Evolutionary conservation across 2,113 vertebrate genomes (phyloP), one percentile per base, ranked within the genome.

Genomic region (Pangasianodon gigas): DNA sequence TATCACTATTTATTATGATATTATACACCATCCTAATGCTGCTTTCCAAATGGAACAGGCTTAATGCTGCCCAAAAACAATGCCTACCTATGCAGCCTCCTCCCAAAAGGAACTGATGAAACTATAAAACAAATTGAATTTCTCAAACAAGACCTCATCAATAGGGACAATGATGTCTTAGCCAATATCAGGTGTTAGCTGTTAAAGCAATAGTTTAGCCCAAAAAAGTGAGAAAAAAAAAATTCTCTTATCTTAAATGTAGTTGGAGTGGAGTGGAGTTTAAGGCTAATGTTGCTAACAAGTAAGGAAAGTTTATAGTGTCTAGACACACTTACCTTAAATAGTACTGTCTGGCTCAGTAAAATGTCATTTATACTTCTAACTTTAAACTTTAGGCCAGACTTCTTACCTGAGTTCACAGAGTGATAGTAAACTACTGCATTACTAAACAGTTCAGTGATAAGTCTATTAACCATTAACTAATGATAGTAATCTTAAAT

Each of bases 1-100:
- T 77, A 77, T 77, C 41, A 44, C 16, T 77, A 77, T 77, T 77
- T 77, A 74, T 74, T 74, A 74, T 74, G 37, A 3, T 74, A 74
- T 77, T 46, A 77, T 81, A 52, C 32, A 11, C 21, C 8, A 48
- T 13, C 24, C 10, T 48, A 48, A 80, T 29, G 48, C 18, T 81
- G 48, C 51, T 51, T 81, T 48, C 26, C 77, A 80, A 26, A 79
- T 14, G 13, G 24, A 77, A 29, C 26, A 6, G 24, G 16, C 24
- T 6, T 16, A 80, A n/a, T 54, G 29, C 29, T 32, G 48, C 29
- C 51, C 16, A 80, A 52, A 81, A 81, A 54, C 8, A 14, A 32
- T 54, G 51, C 16, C 75, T 79, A 79, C 44, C 10, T 79, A 26
- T 48, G 24, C 13, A 48, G 75, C 41, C 26, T 80, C 2, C 13